Conservation (phyloP, 2,888 invertebrate species). For the Watsonalla cultraria region DNA sequence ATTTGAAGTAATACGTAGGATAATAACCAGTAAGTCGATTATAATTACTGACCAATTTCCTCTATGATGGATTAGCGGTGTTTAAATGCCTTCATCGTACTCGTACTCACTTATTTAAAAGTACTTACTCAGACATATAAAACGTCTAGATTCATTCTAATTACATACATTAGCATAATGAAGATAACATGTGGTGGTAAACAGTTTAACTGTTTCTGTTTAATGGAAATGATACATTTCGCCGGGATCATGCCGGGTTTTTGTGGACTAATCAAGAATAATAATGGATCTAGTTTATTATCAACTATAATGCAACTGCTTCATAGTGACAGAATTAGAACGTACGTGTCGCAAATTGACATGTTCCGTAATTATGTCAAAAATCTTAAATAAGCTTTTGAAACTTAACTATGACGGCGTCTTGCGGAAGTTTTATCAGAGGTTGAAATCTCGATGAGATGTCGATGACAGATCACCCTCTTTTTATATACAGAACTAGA, state of each 20-base stretch:
- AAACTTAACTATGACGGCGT: neutral
- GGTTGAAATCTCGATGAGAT: neutral
- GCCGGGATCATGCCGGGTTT: neutral
- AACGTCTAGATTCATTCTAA: too few species aligned
- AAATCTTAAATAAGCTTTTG: neutral
- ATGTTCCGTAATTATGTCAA: neutral
- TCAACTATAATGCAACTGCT: constrained; percentile 15
- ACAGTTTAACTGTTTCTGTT: too few species aligned
- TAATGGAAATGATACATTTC: neutral
- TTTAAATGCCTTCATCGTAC: too few species aligned
- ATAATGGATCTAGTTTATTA: neutral
- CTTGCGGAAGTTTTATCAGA: neutral
- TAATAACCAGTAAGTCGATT: too few species aligned
- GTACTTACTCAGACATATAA: too few species aligned
- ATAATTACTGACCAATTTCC: too few species aligned
- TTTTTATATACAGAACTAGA: neutral
- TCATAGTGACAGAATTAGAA: constrained; percentile 12
- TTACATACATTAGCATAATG: too few species aligned
- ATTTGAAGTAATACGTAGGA: too few species aligned
- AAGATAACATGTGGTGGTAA: too few species aligned
- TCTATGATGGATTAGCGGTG: too few species aligned
- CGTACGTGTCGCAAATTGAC: neutral
- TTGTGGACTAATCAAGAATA: neutral
- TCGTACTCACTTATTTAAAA: too few species aligned
- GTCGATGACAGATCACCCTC: neutral